Base-by-base conservation (phyloP, 2,888 invertebrate species). In the Conus canariensis region DNA sequence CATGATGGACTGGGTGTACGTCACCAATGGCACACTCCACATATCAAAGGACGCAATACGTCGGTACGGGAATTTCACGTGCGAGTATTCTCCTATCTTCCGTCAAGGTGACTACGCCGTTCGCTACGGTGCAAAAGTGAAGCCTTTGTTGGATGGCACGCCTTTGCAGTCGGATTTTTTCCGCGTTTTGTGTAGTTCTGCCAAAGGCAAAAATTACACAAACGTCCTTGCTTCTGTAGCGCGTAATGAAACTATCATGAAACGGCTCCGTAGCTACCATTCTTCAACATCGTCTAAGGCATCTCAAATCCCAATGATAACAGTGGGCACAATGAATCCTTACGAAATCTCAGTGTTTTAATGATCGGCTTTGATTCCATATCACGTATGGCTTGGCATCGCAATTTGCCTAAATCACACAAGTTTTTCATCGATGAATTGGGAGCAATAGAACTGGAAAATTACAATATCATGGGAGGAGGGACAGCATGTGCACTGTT, bases 1-100 rank as follows among this genome's bases (percentile, higher is more conserved):
- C 74, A 88, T 80, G 88, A 93, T 95, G 60, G 98, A 98, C 95
- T 99, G 98, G 99, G 98, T 98, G 1, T 97, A 97, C 93, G 98
- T 98, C 93, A 97, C 97, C 95, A 98, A 98, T 95, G 97, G 97
- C 95, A 94, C 16, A 56, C 97, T 97, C 91, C 95, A 95, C 88
- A 97, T 97, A 90, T 97, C 97, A 80, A 95, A 96, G 9, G 95
- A 96, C 90, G 97, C 97, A 0, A 97, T 96, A 91, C 85, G 90
- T n/a, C 94, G 93, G 85, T 94, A 96, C 92, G 97, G 97, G 5
- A 94, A 96, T 59, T 96, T 97, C 58, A 94, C 96, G 90, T 97
- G 97, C 94, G 95, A 96, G 56, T 98, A 98, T 95, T 97, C 93
- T 9, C 94, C 96, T 30, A 95, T 97, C 94, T 90, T 94, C 8